Base-by-base conservation (phyloP, 1,140 invertebrate species). In the Sitobion miscanthi region DNA sequence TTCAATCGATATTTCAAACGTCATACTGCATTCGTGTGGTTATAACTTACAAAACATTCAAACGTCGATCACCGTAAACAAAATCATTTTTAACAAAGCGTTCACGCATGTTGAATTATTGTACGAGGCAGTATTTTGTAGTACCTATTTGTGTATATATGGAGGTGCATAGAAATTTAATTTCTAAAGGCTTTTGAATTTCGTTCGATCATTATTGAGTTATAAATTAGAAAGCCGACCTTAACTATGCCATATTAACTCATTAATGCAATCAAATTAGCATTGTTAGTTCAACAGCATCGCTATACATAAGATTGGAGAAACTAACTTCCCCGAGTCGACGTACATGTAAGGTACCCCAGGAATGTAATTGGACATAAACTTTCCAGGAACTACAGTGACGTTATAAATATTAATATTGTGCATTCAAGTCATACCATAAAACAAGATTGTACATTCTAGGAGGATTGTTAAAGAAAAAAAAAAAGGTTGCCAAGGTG, bases 331-430 rank as follows among this genome's bases (percentile, higher is more conserved):
- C 3, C 3, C 14, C 21, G 42, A 91, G 90, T 91, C 17, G n/a
- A 4, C 9, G 17, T n/a, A 2, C 45, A 49, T 91, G 20, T 69
- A 47, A 69, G 4, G 38, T 90, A 62, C 42, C 90, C 45, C 20
- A 38, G 62, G 69, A 77, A 91, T 49, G 90, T 91, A 91, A 92
- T 92, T 92, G 91, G 77, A 92, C 47, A 83, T 92, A 83, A 92
- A 85, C 42, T 85, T 92, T 85, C 5, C 47, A n/a, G 69, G 30
- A 83, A 47, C 69, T n/a, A 25, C 42, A 25, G 47, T 38, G 35
- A 92, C 47, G 91, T 92, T 92, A 92, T 83, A 92, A 92, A 92
- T 92, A 92, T 92, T 92, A 92, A 92, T 92, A 92, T 92, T 6
- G 47, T 45, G 77, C 77, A 54, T 92, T 83, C 77, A 47, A 92